These are phyloP conservation scores for Bagarius yarrelli DNA, from an alignment of 2,113 vertebrate genomes.

Conservation along the genomic window DNA sequence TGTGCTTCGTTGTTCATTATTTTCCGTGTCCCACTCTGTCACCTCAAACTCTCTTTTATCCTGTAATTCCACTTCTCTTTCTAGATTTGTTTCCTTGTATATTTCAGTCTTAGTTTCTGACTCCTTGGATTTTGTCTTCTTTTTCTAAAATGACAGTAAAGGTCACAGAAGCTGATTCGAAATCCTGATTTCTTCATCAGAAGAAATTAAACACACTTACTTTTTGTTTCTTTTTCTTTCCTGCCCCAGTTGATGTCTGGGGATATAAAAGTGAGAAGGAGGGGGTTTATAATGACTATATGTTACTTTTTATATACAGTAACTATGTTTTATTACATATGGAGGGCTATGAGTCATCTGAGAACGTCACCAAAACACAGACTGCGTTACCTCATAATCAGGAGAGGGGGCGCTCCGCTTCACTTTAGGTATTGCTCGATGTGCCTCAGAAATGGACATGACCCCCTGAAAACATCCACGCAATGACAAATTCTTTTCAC, in stretches of 20 bases:
- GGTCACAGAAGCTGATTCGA: neutral
- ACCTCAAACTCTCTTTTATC: neutral
- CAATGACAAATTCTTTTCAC: neutral
- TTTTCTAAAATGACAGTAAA: slow-evolving; percentile 47
- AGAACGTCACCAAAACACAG: neutral
- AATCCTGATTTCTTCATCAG: neutral
- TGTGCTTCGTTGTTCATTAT: slow-evolving; percentile 12
- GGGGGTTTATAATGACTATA: neutral
- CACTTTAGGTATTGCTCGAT: slow-evolving; percentile 56
- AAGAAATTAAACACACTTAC: slow-evolving; percentile 51
- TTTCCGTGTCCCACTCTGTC: neutral
- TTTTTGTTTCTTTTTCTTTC: slow-evolving; percentile 55
- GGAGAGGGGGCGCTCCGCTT: slow-evolving; percentile 59
- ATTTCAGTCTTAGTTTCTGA: slow-evolving; percentile 22
- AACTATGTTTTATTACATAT: neutral
- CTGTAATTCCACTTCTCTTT: slow-evolving; percentile 25
- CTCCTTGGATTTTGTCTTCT: slow-evolving; percentile 46
- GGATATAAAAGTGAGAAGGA: slow-evolving; percentile 38
- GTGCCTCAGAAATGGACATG: slow-evolving; percentile 33
- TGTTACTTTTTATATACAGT: slow-evolving; percentile 2
- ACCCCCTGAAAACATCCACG: slow-evolving; percentile 29
- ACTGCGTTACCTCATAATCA: slow-evolving; percentile 59
- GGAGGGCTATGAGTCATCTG: neutral
- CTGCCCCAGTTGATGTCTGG: slow-evolving; percentile 59
- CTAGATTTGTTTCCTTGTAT: neutral